Evolutionary conservation across 2,113 vertebrate species (phyloP), one percentile per base, ranked within the genome.

Genomic region (Willisornis vidua): DNA sequence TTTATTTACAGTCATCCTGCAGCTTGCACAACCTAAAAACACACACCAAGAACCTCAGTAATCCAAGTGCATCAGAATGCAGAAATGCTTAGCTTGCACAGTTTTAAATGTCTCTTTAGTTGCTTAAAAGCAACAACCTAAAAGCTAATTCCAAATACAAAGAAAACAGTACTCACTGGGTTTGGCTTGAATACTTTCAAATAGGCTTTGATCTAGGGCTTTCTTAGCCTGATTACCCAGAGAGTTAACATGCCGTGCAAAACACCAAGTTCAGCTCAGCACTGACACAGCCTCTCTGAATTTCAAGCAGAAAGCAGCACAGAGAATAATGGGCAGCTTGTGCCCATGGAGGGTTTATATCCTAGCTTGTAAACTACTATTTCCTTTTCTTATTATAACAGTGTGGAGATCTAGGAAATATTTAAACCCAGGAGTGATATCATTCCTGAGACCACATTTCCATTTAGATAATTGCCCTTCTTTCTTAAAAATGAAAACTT

Each of bases 141-240:
- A 92, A 93, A 95, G 31, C 73, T 90, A 85, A 95, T 89, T 95
- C 25, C 67, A 94, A 94, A 90, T 77, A 87, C 71, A 78, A 94
- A 87, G 87, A 68, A 93, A 91, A 93, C 26, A 80, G 58, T 46
- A 46, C 25, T 71, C 6, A 7, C 19, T 94, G 33, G 18, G 62
- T 79, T 82, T 61, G 37, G 19, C n/a, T 88, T 24, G 5, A 93
- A 71, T 54, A 29, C 33, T 12, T 93, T 94, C 81, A 76, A 79
- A 73, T 5, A 77, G 39, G 45, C n/a, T 71, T 25, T 86, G 57
- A 89, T 52, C 61, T 63, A 63, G 16, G 31, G 33, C 45, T 54
- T 33, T 45, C 79, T 81, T 66, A 83, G 59, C 31, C 33, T 75
- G 52, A 61, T n/a, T 61, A 80, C 24, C 25, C 12, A 55, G 59